These are phyloP conservation scores for Cnemophilus loriae DNA, from an alignment of 2,113 vertebrate species.

Conservation along the genomic window DNA sequence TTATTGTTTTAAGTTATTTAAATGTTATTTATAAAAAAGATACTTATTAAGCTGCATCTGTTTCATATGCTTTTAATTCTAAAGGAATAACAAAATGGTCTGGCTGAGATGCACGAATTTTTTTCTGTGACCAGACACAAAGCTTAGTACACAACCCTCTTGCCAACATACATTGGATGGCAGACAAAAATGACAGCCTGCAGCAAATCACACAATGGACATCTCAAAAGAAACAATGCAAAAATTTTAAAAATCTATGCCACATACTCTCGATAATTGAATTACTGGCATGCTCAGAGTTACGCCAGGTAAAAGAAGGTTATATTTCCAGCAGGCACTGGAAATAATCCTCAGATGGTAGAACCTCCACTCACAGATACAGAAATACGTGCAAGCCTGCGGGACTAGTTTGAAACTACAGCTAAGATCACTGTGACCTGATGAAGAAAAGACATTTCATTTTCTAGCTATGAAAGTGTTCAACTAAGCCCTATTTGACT, in stretches of 20 bases:
- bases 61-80: conserved; percentile 82
- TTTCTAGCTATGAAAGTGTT: background rate
- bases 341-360: background rate
- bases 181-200: conserved; percentile 76
- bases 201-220: conserved; percentile 64
- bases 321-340: background rate
- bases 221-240: conserved; percentile 51
- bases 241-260: conserved; percentile 61
- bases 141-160: conserved; percentile 59
- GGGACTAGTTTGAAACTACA: background rate
- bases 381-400: background rate
- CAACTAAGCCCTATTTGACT: background rate
- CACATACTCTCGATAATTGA: conserved; percentile 32
- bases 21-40: conserved; percentile 86
- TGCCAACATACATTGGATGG: conserved; percentile 75
- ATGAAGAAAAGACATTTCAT: background rate
- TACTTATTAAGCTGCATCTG: conserved; percentile 74
- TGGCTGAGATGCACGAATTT: conserved; percentile 55
- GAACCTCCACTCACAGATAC: background rate
- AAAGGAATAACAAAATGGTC: conserved; percentile 73
- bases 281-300: conserved; percentile 17
- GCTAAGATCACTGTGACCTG: background rate
- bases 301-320: conserved; percentile 31
- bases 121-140: conserved; percentile 59
- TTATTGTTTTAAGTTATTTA: conserved; percentile 87